A percentile compares a stretch with the other conserved stretches of the same genome.
phyloP scores from a whole-genome alignment of 2,888 invertebrate genomes.

The Ophion slaviceki region DNA sequence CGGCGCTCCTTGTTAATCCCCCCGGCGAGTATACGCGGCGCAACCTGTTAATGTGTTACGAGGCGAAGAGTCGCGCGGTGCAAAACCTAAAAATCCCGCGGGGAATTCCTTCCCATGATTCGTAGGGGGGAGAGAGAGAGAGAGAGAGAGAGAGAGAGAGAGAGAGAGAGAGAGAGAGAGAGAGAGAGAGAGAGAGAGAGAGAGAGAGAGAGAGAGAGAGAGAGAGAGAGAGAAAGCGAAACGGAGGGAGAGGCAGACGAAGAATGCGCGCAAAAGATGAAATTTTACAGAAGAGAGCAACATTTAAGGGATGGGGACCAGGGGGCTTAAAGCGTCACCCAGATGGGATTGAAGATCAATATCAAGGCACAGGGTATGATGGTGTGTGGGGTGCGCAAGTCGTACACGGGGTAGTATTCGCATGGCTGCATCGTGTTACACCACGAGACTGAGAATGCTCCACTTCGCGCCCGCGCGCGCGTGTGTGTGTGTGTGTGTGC shows the following conservation, averaged over 20 bases:
- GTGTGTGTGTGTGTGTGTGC: not conserved
- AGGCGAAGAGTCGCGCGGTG: too few relatives aligned
- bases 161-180: too few relatives aligned
- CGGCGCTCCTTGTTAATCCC: slow-evolving; percentile 27
- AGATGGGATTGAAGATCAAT: slow-evolving; percentile 76
- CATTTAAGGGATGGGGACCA: slow-evolving; percentile 22
- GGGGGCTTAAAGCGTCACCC: slow-evolving; percentile 24
- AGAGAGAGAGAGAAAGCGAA: not conserved
- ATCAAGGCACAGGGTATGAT: slow-evolving; percentile 70
- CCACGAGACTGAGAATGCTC: slow-evolving; percentile 44
- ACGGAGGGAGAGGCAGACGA: too few relatives aligned
- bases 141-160: not conserved
- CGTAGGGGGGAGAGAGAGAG: too few relatives aligned
- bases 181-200: not conserved
- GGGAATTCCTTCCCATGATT: too few relatives aligned
- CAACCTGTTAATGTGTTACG: not conserved
- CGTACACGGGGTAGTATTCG: slow-evolving; percentile 8
- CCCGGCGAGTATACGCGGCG: too few relatives aligned
- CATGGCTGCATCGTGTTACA: slow-evolving; percentile 60
- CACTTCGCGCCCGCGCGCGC: not conserved
- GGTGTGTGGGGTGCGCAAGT: slow-evolving; percentile 49
- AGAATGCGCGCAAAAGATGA: not conserved
- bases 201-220: not conserved
- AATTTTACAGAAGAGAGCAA: slow-evolving; percentile 16
- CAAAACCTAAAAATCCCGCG: too few relatives aligned